Evolutionary conservation across 1,140 invertebrate genomes (phyloP), one percentile per base, ranked within the genome.

Genomic region (Chlorops oryzae): DNA sequence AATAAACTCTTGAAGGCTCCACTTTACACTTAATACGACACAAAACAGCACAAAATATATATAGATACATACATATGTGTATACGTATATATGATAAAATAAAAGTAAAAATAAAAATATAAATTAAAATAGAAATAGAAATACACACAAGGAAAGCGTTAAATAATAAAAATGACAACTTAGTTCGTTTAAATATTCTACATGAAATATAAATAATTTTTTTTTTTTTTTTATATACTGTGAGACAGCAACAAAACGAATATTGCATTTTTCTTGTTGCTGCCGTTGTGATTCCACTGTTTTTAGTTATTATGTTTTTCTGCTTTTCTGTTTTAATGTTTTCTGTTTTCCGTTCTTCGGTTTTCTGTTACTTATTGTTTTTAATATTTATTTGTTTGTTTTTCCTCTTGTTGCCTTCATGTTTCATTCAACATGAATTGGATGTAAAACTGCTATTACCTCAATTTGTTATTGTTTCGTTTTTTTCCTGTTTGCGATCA

Each of bases 141-240:
- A n/a, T n/a, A n/a, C n/a, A n/a, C n/a, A n/a, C n/a, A n/a, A n/a
- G n/a, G n/a, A n/a, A n/a, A n/a, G n/a, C n/a, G n/a, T n/a, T n/a
- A n/a, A n/a, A n/a, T n/a, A n/a, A n/a, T n/a, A n/a, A n/a, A n/a
- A n/a, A n/a, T n/a, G n/a, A n/a, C n/a, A 9, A 32, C n/a, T 9
- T 32, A 32, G 7, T n/a, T 32, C n/a, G 7, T 53, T 50, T 52
- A 42, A 51, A 57, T 38, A 57, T 55, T 42, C 32, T 57, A 57
- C 52, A 54, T 55, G 50, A 57, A 49, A 41, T 55, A 39, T 15
- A 39, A 39, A 47, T 54, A 52, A 57, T 49, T 51, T 51, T 57
- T 55, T 55, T 52, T 46, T 35, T 55, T 57, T 39, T 32, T 46
- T 34, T 46, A 45, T 35, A 35, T 32, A 32, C 7, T 9, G 7